These are phyloP conservation scores for Kradibia gibbosae DNA, from an alignment of 1,140 invertebrate species.

Conservation along the genomic window DNA sequence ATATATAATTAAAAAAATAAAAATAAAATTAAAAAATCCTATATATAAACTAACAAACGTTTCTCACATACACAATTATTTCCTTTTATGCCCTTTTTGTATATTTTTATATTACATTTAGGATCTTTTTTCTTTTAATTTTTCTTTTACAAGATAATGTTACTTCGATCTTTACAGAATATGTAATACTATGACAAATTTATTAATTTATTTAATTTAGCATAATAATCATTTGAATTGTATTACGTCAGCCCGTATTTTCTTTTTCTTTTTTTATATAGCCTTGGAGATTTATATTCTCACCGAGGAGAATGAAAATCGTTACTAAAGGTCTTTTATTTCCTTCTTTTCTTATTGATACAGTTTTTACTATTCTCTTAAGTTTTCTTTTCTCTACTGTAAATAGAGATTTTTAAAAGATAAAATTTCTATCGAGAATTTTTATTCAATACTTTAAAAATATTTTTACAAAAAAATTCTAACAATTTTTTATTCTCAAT, in stretches of 20 bases:
- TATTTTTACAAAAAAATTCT: too few relatives aligned
- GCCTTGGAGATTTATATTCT: slow-evolving; percentile 59
- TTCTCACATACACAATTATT: slow-evolving; percentile 7
- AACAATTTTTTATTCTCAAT: too few relatives aligned
- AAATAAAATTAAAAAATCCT: too few relatives aligned
- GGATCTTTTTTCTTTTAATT: neutral
- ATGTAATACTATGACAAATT: neutral
- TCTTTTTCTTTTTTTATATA: slow-evolving; percentile 25
- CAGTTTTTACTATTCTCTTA: slow-evolving; percentile 12
- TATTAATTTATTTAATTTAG: slow-evolving; percentile 23
- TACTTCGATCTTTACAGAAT: neutral
- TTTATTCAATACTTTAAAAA: slow-evolving; percentile 7
- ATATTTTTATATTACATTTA: neutral
- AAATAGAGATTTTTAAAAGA: neutral
- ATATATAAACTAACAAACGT: neutral
- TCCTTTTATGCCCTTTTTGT: neutral
- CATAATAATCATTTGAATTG: slow-evolving; percentile 24
- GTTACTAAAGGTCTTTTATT: slow-evolving; percentile 24
- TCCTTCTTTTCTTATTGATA: slow-evolving; percentile 10
- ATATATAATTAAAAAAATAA: too few relatives aligned
- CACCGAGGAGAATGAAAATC: slow-evolving; percentile 29
- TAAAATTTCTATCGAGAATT: slow-evolving; percentile 10
- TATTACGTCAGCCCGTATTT: neutral
- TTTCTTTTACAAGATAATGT: slow-evolving; percentile 6
- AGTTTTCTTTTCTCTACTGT: slow-evolving; percentile 8